phyloP scores from a whole-genome alignment of 2,888 invertebrate species.

The Hemithea aestivaria region DNA sequence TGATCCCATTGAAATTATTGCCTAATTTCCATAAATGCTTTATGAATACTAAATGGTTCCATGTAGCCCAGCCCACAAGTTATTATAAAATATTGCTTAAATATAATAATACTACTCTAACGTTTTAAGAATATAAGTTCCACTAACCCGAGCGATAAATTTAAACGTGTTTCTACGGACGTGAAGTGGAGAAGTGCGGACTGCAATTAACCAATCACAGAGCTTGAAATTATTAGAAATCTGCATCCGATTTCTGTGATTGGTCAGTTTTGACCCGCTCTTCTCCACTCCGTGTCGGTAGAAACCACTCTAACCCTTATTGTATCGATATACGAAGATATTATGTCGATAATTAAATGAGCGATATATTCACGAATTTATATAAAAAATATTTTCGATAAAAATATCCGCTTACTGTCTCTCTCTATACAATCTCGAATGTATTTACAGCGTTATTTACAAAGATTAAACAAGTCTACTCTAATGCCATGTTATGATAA shows the following conservation, averaged over 20 bases:
- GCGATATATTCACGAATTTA: conserved; percentile 12
- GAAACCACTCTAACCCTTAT: too few species aligned
- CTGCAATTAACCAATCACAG: too few species aligned
- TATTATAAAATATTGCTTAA: conserved; percentile 19
- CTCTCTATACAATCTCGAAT: conserved; percentile 62
- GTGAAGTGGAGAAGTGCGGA: too few species aligned
- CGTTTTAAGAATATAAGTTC: conserved; percentile 14
- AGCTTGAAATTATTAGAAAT: too few species aligned
- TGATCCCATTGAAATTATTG: conserved; percentile 17
- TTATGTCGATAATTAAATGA: conserved; percentile 9
- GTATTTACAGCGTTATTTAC: conserved; percentile 65
- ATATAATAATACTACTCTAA: conserved; percentile 23
- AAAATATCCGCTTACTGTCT: conserved; percentile 61
- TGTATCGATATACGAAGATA: conserved; percentile 5
- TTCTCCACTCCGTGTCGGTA: too few species aligned
- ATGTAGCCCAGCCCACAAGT: conserved; percentile 40
- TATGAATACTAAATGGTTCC: conserved; percentile 56
- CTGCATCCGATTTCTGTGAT: too few species aligned
- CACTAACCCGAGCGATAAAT: conserved; percentile 16
- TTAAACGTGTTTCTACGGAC: conserved; percentile 4
- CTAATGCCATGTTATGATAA: conserved; percentile 18
- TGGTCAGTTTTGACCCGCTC: too few species aligned
- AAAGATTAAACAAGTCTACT: conserved; percentile 30
- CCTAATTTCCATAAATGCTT: conserved; percentile 13
- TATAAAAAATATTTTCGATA: conserved; percentile 70